Percentiles rank a stretch among this genome's conserved stretches.
Evolutionary conservation across 2,113 vertebrate species (phyloP).

Genomic region (Dasyurus viverrinus): DNA sequence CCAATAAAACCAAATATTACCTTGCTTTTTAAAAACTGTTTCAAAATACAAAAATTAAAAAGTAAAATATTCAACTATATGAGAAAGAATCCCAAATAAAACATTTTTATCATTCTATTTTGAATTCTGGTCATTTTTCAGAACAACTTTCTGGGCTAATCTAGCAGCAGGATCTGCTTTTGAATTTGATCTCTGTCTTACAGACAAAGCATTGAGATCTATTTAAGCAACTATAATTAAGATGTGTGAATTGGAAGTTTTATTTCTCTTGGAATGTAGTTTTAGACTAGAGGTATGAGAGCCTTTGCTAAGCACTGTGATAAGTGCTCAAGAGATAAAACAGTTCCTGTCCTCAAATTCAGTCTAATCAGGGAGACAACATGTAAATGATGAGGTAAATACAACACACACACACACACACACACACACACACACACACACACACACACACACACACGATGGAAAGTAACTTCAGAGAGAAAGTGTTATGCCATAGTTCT

Average conservation of each 20-base stretch:
- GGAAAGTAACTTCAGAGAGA: background rate
- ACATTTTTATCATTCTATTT: constrained; percentile 42
- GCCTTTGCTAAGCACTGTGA: background rate
- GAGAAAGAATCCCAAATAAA: background rate
- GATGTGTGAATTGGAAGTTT: background rate
- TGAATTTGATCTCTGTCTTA: constrained; percentile 39
- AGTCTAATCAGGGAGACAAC: background rate
- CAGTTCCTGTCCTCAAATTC: background rate
- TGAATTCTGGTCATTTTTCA: constrained; percentile 48
- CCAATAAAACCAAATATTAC: background rate
- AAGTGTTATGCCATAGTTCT: too few relatives aligned
- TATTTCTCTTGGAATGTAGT: background rate
- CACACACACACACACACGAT: background rate
- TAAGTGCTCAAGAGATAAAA: background rate
- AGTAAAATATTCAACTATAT: background rate
- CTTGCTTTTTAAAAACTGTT: background rate
- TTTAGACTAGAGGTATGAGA: background rate
- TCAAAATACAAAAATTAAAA: background rate
- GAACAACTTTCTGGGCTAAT: constrained; percentile 1
- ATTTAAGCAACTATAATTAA: background rate
- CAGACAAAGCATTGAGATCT: background rate
- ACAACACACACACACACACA: background rate
- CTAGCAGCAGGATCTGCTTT: constrained; percentile 13
- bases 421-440: background rate
- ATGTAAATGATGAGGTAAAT: background rate